Base-by-base conservation (phyloP, 2,797 vertebrate species). In the Pteropus rufus region DNA sequence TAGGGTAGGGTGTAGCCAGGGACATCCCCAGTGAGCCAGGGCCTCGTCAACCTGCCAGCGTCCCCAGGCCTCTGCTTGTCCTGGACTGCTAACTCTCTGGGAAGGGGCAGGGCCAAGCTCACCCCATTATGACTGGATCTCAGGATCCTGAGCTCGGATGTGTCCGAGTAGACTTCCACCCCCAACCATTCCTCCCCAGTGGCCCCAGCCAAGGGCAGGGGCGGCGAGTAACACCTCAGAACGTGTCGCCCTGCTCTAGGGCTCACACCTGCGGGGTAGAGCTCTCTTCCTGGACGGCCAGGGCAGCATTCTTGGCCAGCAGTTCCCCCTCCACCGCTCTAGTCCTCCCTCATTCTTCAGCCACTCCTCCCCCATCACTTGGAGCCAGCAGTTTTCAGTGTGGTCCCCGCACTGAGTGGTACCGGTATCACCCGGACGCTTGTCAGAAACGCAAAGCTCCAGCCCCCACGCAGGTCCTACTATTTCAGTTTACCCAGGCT, bases 201-300 rank as follows among this genome's bases (percentile, higher is more conserved):
- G 1, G 69, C 81, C n/a, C 62, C 2, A 18, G 89, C 92, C 81
- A 73, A 84, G 82, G 46, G 60, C 76, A 93, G 65, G 52, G 31
- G 58, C 85, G 64, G 77, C 41, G 70, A 83, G 49, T 16, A 56
- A 65, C 18, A n/a, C 31, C 76, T 80, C 16, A 12, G 94, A 93
- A 95, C 69, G 11, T 23, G 12, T 4, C 0, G 18, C 11, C 62
- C 86, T 39, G 44, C 84, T 56, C 92, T 12, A 46, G 19, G 84
- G 29, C 46, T 16, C 58, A 15, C 1, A 1, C 69, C 64, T 23
- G 2, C 0, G 2, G 6, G 54, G 73, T 34, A 67, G 60, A 60
- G 58, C 58, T 21, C 16, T 19, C 76, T 81, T 14, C 31, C 36
- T 0, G 1, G 75, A 69, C 24, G 73, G 52, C 84, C 79, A 44